Evolutionary conservation across 2,113 vertebrate species (phyloP).

Genomic region (Sorex fumeus): DNA sequence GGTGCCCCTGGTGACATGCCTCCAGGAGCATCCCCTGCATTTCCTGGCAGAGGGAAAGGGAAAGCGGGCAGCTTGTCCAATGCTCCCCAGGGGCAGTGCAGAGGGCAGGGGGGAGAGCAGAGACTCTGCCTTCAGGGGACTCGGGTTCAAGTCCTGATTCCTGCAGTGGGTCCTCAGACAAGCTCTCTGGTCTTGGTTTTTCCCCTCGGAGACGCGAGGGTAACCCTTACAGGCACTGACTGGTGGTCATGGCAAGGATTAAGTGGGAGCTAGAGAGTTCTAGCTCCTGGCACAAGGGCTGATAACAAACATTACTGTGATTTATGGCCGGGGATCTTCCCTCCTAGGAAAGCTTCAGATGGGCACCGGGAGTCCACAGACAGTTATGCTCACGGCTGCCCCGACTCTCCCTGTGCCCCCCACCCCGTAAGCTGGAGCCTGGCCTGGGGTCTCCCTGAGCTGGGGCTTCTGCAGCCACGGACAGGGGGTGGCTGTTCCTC

Average conservation of each 20-base stretch:
- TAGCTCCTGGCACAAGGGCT: neutral
- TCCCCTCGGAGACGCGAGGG: neutral
- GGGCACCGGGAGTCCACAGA: neutral
- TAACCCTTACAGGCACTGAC: neutral
- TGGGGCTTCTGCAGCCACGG: neutral
- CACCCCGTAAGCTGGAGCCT: neutral
- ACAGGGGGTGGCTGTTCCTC: neutral
- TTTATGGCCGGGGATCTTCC: neutral
- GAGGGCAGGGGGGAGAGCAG: accelerated
- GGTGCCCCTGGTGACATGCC: neutral
- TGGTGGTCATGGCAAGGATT: neutral
- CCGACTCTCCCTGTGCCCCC: neutral
- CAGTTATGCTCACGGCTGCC: neutral
- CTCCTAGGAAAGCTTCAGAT: neutral
- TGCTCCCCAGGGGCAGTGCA: neutral
- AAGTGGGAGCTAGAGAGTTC: neutral
- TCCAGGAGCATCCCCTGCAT: neutral
- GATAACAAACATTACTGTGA: neutral
- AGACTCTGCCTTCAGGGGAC: neutral
- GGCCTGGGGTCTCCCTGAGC: neutral
- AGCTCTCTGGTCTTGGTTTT: neutral
- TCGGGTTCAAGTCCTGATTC: neutral
- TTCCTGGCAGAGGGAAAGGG: constrained; percentile 6
- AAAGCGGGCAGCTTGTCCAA: neutral
- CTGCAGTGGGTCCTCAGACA: neutral